These are phyloP conservation scores for Laterallus jamaicensis DNA, from an alignment of 2,113 vertebrate species.

Conservation along the genomic window DNA sequence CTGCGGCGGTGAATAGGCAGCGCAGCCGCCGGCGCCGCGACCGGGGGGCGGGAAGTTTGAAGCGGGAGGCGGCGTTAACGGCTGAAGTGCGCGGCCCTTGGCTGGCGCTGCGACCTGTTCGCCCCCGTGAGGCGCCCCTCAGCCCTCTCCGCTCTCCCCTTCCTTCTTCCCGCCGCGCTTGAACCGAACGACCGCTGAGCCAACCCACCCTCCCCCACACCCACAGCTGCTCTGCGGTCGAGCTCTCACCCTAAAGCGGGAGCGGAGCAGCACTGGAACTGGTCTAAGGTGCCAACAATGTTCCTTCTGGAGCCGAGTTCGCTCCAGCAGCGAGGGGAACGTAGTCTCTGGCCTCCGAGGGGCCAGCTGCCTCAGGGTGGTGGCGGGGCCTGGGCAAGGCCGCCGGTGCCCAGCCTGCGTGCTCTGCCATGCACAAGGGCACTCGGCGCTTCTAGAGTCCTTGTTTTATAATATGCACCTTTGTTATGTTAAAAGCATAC, in stretches of 20 bases:
- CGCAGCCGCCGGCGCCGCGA: not conserved
- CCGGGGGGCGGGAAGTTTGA: conserved; percentile 43
- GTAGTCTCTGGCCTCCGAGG: no score
- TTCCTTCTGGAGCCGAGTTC: fast-evolving
- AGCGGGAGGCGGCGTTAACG: not conserved
- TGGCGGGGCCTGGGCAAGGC: not conserved
- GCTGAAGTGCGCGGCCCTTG: fast-evolving
- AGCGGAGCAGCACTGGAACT: fast-evolving
- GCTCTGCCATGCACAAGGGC: not conserved
- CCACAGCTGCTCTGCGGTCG: fast-evolving
- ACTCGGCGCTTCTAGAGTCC: fast-evolving
- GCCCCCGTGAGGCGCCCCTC: fast-evolving
- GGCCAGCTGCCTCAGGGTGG: no score
- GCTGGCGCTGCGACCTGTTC: no score
- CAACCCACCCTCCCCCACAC: fast-evolving
- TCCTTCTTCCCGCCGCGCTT: not conserved
- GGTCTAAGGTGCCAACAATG: fast-evolving
- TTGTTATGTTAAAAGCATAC: fast-evolving
- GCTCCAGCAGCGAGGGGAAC: no score
- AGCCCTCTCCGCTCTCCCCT: fast-evolving
- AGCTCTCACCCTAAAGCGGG: no score
- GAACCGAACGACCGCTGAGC: fast-evolving
- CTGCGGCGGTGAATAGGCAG: not conserved
- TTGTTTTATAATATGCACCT: fast-evolving
- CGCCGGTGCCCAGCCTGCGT: fast-evolving